Conservation (phyloP, 2,113 vertebrate genomes). For the Meriones unguiculatus region DNA sequence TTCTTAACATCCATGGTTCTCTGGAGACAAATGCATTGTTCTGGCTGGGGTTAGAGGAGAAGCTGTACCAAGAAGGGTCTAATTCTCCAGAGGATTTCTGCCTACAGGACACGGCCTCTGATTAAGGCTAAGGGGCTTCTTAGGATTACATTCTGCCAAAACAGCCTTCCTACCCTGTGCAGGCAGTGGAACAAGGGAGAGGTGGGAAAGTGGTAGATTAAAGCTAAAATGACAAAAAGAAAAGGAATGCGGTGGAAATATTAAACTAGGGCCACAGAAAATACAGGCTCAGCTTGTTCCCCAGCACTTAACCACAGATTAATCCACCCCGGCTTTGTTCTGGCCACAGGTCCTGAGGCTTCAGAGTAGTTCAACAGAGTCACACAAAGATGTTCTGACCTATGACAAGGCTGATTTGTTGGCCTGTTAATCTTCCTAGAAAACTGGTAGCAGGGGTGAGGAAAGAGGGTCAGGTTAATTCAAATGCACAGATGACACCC, state of each 20-base stretch:
- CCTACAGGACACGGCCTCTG: slow-evolving; percentile 48
- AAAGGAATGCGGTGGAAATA: slow-evolving; percentile 69
- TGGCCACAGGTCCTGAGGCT: not conserved
- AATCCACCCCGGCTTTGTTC: slow-evolving; percentile 57
- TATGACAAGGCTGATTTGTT: not conserved
- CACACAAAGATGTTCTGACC: slow-evolving; percentile 19
- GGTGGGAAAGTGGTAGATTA: not conserved
- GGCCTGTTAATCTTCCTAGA: slow-evolving; percentile 70
- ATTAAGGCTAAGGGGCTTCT: slow-evolving; percentile 1
- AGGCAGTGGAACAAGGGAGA: slow-evolving; percentile 40
- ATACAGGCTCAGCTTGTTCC: not conserved
- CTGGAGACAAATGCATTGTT: not conserved
- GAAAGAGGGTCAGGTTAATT: slow-evolving; percentile 76
- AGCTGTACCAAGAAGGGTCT: slow-evolving; percentile 19
- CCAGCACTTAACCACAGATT: slow-evolving; percentile 45
- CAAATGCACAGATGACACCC: slow-evolving; percentile 68
- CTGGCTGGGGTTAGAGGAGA: slow-evolving; percentile 8
- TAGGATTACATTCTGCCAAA: slow-evolving; percentile 57
- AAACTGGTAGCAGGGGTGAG: slow-evolving; percentile 57
- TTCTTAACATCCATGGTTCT: not conserved
- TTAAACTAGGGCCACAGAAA: slow-evolving; percentile 39
- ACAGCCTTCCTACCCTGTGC: slow-evolving; percentile 47
- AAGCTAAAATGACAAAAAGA: slow-evolving; percentile 49
- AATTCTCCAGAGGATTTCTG: slow-evolving; percentile 37
- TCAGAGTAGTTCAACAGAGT: not conserved